Evolutionary conservation across 2,797 vertebrate species (phyloP), one percentile per base, ranked within the genome.

Genomic region (Gymnoscopelus braueri): DNA sequence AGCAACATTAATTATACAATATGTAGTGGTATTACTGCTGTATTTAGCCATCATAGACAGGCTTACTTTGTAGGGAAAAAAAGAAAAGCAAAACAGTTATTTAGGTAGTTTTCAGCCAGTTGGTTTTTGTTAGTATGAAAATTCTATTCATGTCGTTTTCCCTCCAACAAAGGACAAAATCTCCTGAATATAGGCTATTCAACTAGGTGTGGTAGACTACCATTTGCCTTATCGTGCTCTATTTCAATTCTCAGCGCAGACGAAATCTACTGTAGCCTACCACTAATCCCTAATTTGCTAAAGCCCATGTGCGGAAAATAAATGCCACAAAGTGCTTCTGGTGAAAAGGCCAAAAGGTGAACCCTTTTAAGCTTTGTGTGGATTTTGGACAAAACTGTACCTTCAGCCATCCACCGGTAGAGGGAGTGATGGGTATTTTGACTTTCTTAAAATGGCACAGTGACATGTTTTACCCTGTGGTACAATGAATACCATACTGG

Each of bases 361-460:
- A 75, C 59, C 67, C 55, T 61, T 66, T 78, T 60, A 62, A 76
- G 64, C 49, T 75, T 59, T 77, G 78, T 63, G 47, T 35, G 24
- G 69, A 78, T 78, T 84, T 69, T 79, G 67, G 74, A 39, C 54
- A 63, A 77, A 82, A 75, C 15, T 2, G 39, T 71, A 53, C 57
- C 57, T 51, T 79, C 75, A 83, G 76, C 74, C 74, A 64, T 68
- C 77, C 67, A 77, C 87, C 85, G 84, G 81, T 12, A 85, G 81
- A 81, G 84, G 84, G 77, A 80, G 83, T 81, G 80, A 75, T 55
- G 72, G 75, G 74, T 69, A 75, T 80, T 85, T 84, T 8, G 7
- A n/a, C 7, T 19, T 71, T 32, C 55, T 77, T 65, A 75, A 71
- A 78, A 54, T 12, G 67, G 67, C 72, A 29, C 75, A 78, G 60